These are phyloP conservation scores for Sebastes nivosus DNA, from an alignment of 2,797 vertebrate genomes.

Conservation along the genomic window DNA sequence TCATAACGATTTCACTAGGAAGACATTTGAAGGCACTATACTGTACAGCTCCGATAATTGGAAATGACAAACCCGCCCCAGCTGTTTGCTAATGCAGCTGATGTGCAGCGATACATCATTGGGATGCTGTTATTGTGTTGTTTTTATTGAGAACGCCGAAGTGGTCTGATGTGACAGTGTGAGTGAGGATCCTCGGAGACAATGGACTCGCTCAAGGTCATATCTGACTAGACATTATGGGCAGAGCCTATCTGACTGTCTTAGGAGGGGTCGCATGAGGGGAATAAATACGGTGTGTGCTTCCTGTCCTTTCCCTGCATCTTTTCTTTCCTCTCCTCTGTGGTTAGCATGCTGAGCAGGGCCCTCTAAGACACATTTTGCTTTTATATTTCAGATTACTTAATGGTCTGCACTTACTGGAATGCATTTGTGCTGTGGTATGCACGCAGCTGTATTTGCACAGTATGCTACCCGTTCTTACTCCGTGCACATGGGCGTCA, in stretches of 20 bases:
- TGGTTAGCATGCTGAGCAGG: conserved; percentile 63
- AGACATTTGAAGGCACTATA: conserved; percentile 25
- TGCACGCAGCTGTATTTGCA: conserved; percentile 38
- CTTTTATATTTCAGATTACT: conserved; percentile 51
- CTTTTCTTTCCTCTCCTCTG: conserved; percentile 27
- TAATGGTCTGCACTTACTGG: conserved; percentile 52
- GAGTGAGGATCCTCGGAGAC: conserved; percentile 66
- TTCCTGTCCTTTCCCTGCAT: conserved; percentile 22
- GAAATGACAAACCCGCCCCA: conserved; percentile 60
- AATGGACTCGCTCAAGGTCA: conserved; percentile 74
- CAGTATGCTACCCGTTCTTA: conserved; percentile 41
- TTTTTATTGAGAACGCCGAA: conserved; percentile 64
- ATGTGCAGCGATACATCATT: conserved; percentile 57
- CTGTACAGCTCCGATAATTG: conserved; percentile 47
- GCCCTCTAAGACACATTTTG: conserved; percentile 37
- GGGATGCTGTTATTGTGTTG: conserved; percentile 63
- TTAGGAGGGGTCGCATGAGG: conserved; percentile 39
- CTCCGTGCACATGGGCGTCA: conserved; percentile 27
- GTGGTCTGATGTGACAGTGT: conserved; percentile 66
- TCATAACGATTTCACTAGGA: conserved; percentile 42
- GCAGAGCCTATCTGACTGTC: conserved; percentile 50
- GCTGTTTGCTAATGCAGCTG: conserved; percentile 68
- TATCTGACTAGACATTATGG: conserved; percentile 62
- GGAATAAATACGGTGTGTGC: conserved; percentile 55
- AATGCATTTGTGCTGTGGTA: conserved; percentile 28